Evolutionary conservation across 1,140 invertebrate species (phyloP), one percentile per base, ranked within the genome.

Genomic region (Lepidurus arcticus): DNA sequence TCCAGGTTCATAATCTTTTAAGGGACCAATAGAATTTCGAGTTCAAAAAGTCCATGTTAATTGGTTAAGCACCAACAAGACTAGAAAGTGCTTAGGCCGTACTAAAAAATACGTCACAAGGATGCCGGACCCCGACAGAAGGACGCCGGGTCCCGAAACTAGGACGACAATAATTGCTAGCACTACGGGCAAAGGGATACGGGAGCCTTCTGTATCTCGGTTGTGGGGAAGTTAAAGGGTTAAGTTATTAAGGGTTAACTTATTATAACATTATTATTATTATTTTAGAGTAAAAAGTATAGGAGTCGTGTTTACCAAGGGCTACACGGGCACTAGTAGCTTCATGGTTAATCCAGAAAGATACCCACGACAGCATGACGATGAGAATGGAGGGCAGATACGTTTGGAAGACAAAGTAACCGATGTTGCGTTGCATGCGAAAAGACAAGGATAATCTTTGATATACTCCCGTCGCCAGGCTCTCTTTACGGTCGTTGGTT

Each of bases 361-460:
- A 92, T 43, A 94, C 92, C 92, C 92, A 94, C n/a, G 91, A 92
- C 34, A 94, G 85, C 91, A 93, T 93, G 2, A 94, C 92, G 83
- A 94, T 94, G 11, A 94, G 87, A 81, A 92, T 93, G 78, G 91
- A 93, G 11, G 92, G 92, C 75, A 94, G 85, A 84, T 94, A 94
- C 6, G 92, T 93, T 84, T 90, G 89, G 85, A 94, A 93, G 80
- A 94, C 90, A 84, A 93, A 94, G 84, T 93, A 94, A 65, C 92
- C 92, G 80, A 93, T 91, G 84, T 93, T 92, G 79, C 92, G 85
- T 82, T 92, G 88, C 8, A 94, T 86, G 80, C 90, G 89, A 85
- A 94, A 93, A 44, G 94, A 95, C 8, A 98, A 87, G 21, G 95
- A 98, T 76, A 98, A 88, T 74, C 96, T 88, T 83, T 98, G 95